Evolutionary conservation across 2,888 invertebrate species (phyloP).

Genomic region (Elgonia sp.): DNA sequence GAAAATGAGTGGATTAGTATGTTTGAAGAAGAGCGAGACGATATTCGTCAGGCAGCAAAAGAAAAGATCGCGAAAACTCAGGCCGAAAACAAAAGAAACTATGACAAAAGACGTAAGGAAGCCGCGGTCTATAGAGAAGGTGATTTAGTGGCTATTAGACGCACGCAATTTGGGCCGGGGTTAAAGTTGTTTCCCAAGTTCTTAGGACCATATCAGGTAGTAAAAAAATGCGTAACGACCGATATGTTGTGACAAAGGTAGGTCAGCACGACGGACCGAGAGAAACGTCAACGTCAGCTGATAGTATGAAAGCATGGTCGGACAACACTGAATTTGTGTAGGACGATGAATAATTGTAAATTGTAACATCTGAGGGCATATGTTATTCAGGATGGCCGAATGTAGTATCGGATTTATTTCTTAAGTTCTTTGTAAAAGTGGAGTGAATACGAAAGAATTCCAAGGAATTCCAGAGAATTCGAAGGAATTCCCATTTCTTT

Average conservation of each 20-base stretch:
- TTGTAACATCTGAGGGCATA: neutral
- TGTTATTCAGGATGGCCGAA: slow-evolving; percentile 14
- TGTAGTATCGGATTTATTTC: slow-evolving; percentile 10
- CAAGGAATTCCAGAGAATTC: too few relatives aligned
- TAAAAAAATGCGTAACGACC: too few relatives aligned
- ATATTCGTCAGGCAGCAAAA: neutral
- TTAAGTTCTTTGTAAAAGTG: neutral
- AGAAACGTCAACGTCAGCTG: too few relatives aligned
- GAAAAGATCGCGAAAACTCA: neutral
- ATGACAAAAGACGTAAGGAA: neutral
- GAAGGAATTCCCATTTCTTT: too few relatives aligned
- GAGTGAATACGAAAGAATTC: too few relatives aligned
- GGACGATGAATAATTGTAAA: neutral
- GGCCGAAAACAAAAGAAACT: neutral
- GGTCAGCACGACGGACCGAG: too few relatives aligned
- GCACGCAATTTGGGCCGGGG: neutral
- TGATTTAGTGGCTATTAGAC: neutral
- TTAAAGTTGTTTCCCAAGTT: neutral
- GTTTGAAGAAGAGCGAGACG: too few relatives aligned
- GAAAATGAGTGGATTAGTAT: neutral
- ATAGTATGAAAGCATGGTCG: too few relatives aligned
- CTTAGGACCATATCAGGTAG: neutral
- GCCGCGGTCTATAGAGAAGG: neutral
- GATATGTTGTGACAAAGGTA: too few relatives aligned
- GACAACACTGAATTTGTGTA: too few relatives aligned